Base-by-base conservation (phyloP, 2,888 invertebrate genomes). In the Schrankia costaestrigalis region DNA sequence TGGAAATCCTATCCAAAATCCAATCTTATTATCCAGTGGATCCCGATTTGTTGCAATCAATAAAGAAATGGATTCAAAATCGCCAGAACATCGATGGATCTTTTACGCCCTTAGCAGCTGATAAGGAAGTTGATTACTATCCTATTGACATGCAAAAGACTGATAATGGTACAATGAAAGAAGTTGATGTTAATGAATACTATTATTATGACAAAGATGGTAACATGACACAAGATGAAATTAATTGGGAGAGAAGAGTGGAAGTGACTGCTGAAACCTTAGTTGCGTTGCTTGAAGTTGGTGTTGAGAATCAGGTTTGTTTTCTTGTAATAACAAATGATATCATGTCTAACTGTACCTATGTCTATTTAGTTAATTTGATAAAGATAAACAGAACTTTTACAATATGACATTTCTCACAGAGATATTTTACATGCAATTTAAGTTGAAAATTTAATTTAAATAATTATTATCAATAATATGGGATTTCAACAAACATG, bases 191-290 rank as follows among this genome's bases (percentile, higher is more conserved):
- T 0, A 85, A 83, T 54, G 86, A 86, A 40, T 86, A 87, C 54
- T 87, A 85, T 31, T 86, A 86, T 61, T 88, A 85, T 36, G 86
- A 87, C 44, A 87, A 78, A 55, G 80, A 88, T 58, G 87, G 89
- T 2, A 89, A 89, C 56, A 78, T 89, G 75, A 88, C 86, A 0
- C 58, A 83, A 18, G 81, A 88, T 19, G 77, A 81, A 43, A 76
- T 88, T 33, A 72, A 85, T 26, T 79, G 90, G 67, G 90, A 90
- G 48, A 84, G 90, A 44, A 87, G 82, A 33, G 89, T 91, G 3
- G 90, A 90, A 72, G 85, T 91, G 0, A 92, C 92, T 0, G 91
- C 91, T 0, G 91, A 91, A 57, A 91, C 92, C 1, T 74, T 92
- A 26, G 89, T 89, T 1, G 82, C 90, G 11, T 76, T 92, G 6